Evolutionary conservation across 1,140 invertebrate genomes (phyloP).

Genomic region (Atta texana): DNA sequence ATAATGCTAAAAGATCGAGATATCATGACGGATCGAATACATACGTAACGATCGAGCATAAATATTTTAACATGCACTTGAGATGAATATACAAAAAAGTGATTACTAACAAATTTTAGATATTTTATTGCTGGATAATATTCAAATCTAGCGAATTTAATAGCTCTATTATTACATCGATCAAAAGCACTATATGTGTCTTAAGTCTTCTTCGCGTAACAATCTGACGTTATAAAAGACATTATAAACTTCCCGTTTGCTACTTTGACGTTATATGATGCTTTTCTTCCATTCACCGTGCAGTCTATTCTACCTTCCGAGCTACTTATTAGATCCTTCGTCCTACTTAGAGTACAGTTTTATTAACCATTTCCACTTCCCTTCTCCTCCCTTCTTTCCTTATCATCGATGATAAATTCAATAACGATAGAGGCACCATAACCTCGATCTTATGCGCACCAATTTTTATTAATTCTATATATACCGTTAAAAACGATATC

Average conservation of each 20-base stretch:
- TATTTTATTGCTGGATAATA: slow-evolving; percentile 52
- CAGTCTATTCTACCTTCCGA: slow-evolving; percentile 68
- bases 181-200: slow-evolving; percentile 63
- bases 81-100: neutral
- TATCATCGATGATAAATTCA: slow-evolving; percentile 40
- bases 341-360: slow-evolving; percentile 67
- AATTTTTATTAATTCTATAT: slow-evolving; percentile 43
- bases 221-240: slow-evolving; percentile 69
- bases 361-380: slow-evolving; percentile 68
- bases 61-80: neutral
- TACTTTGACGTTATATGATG: slow-evolving; percentile 69
- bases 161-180: slow-evolving; percentile 68
- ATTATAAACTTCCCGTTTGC: slow-evolving; percentile 64
- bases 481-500: neutral
- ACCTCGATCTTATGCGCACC: slow-evolving; percentile 19
- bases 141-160: slow-evolving; percentile 60
- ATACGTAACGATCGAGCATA: neutral
- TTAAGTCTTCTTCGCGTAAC: slow-evolving; percentile 63
- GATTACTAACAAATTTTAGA: neutral
- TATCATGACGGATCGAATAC: neutral
- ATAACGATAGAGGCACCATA: slow-evolving; percentile 23
- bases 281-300: slow-evolving; percentile 70
- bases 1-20: neutral
- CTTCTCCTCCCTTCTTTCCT: neutral
- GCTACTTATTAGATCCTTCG: slow-evolving; percentile 68